Evolutionary conservation across 1,140 invertebrate species (phyloP).

Genomic region (Neuroterus valhalla): DNA sequence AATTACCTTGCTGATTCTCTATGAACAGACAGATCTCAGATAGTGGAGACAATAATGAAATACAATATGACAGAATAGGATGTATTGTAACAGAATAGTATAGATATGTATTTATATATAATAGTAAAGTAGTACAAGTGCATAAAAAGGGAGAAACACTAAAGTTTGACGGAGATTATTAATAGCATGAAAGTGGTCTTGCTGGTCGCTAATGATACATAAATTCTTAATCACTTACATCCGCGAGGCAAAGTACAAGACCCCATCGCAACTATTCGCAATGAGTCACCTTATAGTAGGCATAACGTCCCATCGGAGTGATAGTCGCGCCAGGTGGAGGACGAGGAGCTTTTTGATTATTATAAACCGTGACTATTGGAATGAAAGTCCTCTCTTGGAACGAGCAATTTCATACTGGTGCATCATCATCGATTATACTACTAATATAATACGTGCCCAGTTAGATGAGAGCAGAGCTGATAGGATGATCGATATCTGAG

Average conservation of each 20-base stretch:
- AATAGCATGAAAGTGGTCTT: background rate
- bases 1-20: no score
- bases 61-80: no score
- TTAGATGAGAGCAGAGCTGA: background rate
- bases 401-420: background rate
- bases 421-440: conserved; percentile 21
- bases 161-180: no score
- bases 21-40: no score
- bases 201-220: background rate
- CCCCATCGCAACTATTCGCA: no score
- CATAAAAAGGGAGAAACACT: no score
- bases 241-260: background rate
- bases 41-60: no score
- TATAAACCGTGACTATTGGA: conserved; percentile 23
- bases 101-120: no score
- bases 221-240: conserved; percentile 16
- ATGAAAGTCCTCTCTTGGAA: conserved; percentile 12
- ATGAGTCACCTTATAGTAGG: no score
- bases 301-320: background rate
- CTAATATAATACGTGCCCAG: conserved; percentile 25
- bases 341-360: conserved; percentile 25
- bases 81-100: no score
- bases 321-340: conserved; percentile 26
- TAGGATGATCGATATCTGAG: no score
- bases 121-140: no score